Conservation (phyloP, 2,113 vertebrate species). For the Mirza zaza region DNA sequence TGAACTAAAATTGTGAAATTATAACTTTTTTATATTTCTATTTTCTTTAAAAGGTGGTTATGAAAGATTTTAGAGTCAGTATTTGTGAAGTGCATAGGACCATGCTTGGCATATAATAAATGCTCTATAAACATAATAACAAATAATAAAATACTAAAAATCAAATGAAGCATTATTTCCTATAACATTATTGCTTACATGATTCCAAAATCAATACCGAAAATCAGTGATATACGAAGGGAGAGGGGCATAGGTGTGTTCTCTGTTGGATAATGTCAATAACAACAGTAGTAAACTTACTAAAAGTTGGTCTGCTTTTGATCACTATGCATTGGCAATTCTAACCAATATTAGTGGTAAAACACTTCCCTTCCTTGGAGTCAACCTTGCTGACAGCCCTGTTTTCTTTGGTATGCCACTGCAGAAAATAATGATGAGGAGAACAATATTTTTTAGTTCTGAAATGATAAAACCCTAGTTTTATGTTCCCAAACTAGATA, state of each 20-base stretch:
- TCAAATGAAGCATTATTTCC: neutral
- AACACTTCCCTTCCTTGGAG: neutral
- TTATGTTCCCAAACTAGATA: neutral
- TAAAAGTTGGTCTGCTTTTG: neutral
- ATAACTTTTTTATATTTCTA: neutral
- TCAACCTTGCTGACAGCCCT: neutral
- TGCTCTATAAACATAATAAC: neutral
- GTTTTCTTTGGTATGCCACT: neutral
- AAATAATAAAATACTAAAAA: neutral
- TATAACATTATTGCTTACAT: neutral
- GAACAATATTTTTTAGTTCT: neutral
- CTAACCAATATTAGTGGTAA: neutral
- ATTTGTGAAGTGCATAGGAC: neutral
- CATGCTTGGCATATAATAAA: neutral
- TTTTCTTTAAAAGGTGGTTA: neutral
- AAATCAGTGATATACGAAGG: neutral
- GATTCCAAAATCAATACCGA: neutral
- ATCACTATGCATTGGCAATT: neutral
- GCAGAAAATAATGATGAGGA: neutral
- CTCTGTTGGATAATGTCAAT: accelerated
- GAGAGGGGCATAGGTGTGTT: neutral
- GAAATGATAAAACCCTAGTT: neutral
- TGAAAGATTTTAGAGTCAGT: neutral
- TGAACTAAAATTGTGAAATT: neutral
- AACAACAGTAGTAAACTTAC: neutral